phyloP scores from a whole-genome alignment of 2,888 invertebrate genomes.

The Lasioglossum leucozonium region DNA sequence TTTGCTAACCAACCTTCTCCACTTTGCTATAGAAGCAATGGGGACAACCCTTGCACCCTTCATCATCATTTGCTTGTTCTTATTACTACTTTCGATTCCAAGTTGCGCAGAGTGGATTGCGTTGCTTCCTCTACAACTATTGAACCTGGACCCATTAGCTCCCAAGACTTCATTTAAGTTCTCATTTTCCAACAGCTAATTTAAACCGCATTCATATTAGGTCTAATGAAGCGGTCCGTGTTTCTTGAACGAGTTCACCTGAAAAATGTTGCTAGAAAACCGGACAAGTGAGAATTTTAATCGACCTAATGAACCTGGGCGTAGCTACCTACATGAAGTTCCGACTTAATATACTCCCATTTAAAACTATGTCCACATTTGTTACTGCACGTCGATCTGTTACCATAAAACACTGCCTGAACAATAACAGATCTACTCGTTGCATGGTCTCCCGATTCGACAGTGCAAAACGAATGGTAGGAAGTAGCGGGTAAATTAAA shows the following conservation, averaged over 20 bases:
- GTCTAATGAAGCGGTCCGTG: neutral
- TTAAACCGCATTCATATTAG: slow-evolving; percentile 1
- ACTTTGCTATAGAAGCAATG: neutral
- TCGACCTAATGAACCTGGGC: neutral
- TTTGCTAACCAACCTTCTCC: neutral
- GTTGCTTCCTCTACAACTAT: neutral
- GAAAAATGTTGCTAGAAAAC: neutral
- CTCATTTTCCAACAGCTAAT: neutral
- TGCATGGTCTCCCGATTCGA: neutral
- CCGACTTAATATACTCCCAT: neutral
- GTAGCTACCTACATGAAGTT: neutral
- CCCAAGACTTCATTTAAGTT: neutral
- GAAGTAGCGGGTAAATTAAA: neutral
- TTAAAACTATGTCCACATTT: neutral
- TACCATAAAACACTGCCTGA: neutral
- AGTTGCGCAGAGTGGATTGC: neutral
- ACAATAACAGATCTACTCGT: neutral
- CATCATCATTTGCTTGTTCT: neutral
- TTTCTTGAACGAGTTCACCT: neutral
- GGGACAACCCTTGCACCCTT: neutral
- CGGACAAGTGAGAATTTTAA: slow-evolving; percentile 2
- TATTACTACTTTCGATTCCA: neutral
- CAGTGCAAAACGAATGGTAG: too few relatives aligned
- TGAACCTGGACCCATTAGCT: neutral
- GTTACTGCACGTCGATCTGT: neutral